Conservation (phyloP, 2,113 vertebrate species). For the Chaetura pelagica region DNA sequence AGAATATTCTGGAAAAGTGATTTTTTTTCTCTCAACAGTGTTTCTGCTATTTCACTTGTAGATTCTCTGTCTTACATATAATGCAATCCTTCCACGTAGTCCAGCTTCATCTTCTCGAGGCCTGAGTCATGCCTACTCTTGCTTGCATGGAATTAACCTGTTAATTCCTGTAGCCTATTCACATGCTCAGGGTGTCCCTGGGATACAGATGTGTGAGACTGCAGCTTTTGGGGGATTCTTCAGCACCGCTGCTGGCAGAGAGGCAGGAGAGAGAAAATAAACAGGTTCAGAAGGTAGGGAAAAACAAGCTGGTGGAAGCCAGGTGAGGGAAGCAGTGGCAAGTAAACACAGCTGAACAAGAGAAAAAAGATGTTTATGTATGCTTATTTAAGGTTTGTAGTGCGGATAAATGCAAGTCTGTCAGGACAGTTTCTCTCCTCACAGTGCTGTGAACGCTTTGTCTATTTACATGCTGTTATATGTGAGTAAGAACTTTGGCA, state of each 20-base stretch:
- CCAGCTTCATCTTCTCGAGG: not conserved
- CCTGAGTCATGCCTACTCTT: not conserved
- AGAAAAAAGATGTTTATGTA: constrained; percentile 54
- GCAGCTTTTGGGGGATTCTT: not conserved
- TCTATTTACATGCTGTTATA: not conserved
- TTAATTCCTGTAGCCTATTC: not conserved
- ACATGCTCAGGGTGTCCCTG: not conserved
- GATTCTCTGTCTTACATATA: not conserved
- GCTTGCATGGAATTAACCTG: not conserved
- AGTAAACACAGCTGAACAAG: constrained; percentile 61
- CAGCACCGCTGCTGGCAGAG: not conserved
- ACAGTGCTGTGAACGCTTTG: not conserved
- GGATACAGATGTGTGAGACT: not conserved
- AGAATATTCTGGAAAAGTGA: not conserved
- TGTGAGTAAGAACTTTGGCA: not conserved
- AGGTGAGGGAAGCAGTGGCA: constrained; percentile 36
- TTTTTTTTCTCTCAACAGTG: not conserved
- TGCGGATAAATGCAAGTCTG: not conserved
- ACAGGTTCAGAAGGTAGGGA: constrained; percentile 19
- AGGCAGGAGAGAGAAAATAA: constrained; percentile 39
- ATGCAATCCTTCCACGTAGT: not conserved
- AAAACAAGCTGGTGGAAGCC: constrained; percentile 18
- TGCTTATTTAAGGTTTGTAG: constrained; percentile 16
- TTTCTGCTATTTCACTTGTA: not conserved
- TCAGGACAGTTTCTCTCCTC: not conserved